Conservation (phyloP, 2,113 vertebrate genomes). For the Sinocyclocheilus anshuiensis region DNA sequence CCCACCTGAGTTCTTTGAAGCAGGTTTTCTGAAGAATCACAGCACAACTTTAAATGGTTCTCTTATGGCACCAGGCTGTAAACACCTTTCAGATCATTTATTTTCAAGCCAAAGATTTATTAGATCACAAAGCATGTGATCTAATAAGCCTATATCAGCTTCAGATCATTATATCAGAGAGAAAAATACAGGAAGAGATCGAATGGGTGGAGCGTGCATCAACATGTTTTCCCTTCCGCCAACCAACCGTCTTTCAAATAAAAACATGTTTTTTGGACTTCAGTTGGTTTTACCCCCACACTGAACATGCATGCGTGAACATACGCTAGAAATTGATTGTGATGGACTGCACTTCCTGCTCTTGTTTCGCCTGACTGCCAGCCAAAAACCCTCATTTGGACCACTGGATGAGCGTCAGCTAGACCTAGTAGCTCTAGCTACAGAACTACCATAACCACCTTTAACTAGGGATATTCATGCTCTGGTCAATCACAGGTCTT, state of each 20-base stretch:
- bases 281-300: neutral
- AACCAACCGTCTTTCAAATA: conserved; percentile 4
- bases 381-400: conserved; percentile 47
- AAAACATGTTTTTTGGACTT: conserved; percentile 27
- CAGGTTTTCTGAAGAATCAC: neutral
- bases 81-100: neutral
- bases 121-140: neutral
- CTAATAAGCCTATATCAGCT: neutral
- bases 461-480: neutral
- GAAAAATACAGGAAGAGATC: neutral
- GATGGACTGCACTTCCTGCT: conserved; percentile 68
- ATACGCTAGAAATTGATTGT: conserved; percentile 31
- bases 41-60: neutral
- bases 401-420: conserved; percentile 1
- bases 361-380: conserved; percentile 59
- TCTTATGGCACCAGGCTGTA: neutral
- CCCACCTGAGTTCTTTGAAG: neutral
- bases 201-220: conserved; percentile 25
- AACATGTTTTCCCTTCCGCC: conserved; percentile 25
- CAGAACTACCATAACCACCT: no score
- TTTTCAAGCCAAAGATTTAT: neutral
- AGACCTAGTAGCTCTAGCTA: neutral
- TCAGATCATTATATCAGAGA: neutral
- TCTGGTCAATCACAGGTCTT: neutral
- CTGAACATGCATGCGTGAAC: conserved; percentile 1